Evolutionary conservation across 2,113 vertebrate species (phyloP).

Genomic region (Amphiprion ocellaris): DNA sequence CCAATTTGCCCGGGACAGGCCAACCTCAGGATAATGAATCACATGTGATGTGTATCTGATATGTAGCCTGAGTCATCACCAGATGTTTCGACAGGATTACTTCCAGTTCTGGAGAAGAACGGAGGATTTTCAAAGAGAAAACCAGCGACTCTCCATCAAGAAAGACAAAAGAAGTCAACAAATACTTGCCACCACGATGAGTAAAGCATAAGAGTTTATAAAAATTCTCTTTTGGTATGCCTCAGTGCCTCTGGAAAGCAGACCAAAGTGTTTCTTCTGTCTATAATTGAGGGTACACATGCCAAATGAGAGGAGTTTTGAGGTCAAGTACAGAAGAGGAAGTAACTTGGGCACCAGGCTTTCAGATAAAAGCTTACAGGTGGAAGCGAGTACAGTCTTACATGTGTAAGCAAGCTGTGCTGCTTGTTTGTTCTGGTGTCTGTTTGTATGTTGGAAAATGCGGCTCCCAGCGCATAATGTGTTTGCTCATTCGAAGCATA

Average conservation of each 20-base stretch:
- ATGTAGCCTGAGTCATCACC: slow-evolving; percentile 82
- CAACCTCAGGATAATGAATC: slow-evolving; percentile 83
- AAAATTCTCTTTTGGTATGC: slow-evolving; percentile 37
- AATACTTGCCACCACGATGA: slow-evolving; percentile 59
- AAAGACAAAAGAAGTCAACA: slow-evolving; percentile 64
- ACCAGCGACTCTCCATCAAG: slow-evolving; percentile 43
- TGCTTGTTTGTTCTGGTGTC: slow-evolving; percentile 76
- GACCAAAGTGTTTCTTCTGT: slow-evolving; percentile 67
- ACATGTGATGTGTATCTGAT: slow-evolving; percentile 83
- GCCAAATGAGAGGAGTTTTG: slow-evolving; percentile 79
- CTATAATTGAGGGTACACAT: slow-evolving; percentile 72
- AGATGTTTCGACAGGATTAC: slow-evolving; percentile 80
- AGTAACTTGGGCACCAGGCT: slow-evolving; percentile 70
- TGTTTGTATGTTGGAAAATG: slow-evolving; percentile 73
- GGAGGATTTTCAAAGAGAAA: slow-evolving; percentile 64
- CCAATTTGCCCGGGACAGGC: slow-evolving; percentile 79
- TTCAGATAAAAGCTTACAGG: slow-evolving; percentile 83
- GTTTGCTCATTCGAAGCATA: slow-evolving; percentile 73
- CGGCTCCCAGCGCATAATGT: slow-evolving; percentile 73
- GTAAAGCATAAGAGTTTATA: slow-evolving; percentile 50
- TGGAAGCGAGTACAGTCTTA: slow-evolving; percentile 65
- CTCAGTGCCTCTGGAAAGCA: slow-evolving; percentile 50
- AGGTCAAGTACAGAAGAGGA: slow-evolving; percentile 80
- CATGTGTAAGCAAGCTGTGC: slow-evolving; percentile 79
- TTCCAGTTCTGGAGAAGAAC: slow-evolving; percentile 74